These are phyloP conservation scores for Macropus fuliginosus DNA, from an alignment of 2,797 vertebrate species.

Conservation along the genomic window DNA sequence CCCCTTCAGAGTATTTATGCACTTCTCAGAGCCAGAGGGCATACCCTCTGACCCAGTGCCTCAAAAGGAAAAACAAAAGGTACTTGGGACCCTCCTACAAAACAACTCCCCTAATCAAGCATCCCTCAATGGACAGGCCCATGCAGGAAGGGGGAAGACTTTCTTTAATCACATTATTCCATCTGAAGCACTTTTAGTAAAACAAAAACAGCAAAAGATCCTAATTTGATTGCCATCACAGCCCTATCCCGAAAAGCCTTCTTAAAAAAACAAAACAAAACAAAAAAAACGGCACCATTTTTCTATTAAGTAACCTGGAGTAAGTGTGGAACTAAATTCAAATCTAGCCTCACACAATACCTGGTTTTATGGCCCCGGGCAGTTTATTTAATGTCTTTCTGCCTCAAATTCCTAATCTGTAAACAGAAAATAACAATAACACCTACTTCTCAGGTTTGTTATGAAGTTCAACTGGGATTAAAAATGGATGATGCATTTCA, in stretches of 20 bases:
- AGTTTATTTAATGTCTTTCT: background rate
- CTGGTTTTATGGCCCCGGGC: background rate
- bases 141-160: too few species aligned
- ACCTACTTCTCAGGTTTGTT: background rate
- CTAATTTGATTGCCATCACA: too few species aligned
- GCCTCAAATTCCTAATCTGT: background rate
- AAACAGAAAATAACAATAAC: background rate
- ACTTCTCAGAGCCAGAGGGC: too few species aligned
- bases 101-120: too few species aligned
- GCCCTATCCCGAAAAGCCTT: background rate
- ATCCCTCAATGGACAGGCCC: too few species aligned
- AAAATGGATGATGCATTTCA: background rate
- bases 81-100: too few species aligned
- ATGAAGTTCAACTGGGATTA: background rate
- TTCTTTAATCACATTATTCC: too few species aligned
- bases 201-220: too few species aligned
- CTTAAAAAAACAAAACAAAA: background rate
- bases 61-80: too few species aligned
- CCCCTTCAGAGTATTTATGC: too few species aligned
- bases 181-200: too few species aligned
- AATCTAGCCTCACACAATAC: background rate
- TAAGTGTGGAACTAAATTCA: background rate
- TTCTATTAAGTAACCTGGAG: background rate
- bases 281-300: background rate
- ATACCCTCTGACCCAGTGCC: too few species aligned